phyloP scores from a whole-genome alignment of 2,113 vertebrate species.

The Sapayoa aenigma region DNA sequence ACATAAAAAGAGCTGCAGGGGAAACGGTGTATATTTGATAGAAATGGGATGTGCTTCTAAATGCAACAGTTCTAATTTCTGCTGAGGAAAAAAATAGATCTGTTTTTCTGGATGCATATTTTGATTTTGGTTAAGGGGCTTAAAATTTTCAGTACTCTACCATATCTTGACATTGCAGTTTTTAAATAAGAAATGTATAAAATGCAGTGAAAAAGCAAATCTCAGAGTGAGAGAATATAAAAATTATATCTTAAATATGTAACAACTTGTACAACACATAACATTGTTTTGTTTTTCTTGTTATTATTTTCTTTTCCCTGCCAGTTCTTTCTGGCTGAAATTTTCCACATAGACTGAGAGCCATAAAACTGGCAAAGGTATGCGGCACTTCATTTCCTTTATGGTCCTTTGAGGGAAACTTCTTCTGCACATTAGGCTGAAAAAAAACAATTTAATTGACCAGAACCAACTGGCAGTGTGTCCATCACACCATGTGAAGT shows the following conservation, averaged over 20 bases:
- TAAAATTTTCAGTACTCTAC: background rate
- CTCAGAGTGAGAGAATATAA: background rate
- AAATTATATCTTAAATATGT: background rate
- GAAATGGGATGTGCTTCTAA: conserved; percentile 56
- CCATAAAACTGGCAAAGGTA: background rate
- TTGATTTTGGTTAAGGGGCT: background rate
- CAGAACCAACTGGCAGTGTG: background rate
- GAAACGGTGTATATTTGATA: conserved; percentile 50
- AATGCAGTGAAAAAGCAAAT: background rate
- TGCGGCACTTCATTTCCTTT: conserved; percentile 13
- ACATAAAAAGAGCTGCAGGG: conserved; percentile 73
- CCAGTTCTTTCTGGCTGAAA: background rate
- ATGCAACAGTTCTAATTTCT: conserved; percentile 57
- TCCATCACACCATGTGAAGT: background rate
- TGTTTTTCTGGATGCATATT: background rate
- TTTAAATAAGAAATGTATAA: background rate
- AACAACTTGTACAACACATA: background rate
- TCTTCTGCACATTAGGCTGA: background rate
- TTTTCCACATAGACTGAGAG: background rate
- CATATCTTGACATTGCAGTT: background rate
- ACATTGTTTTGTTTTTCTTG: background rate
- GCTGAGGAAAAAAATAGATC: background rate
- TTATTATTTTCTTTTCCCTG: background rate
- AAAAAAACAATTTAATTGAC: background rate
- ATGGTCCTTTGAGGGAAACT: background rate